phyloP scores from a whole-genome alignment of 2,113 vertebrate species.

The Oceanites oceanicus region DNA sequence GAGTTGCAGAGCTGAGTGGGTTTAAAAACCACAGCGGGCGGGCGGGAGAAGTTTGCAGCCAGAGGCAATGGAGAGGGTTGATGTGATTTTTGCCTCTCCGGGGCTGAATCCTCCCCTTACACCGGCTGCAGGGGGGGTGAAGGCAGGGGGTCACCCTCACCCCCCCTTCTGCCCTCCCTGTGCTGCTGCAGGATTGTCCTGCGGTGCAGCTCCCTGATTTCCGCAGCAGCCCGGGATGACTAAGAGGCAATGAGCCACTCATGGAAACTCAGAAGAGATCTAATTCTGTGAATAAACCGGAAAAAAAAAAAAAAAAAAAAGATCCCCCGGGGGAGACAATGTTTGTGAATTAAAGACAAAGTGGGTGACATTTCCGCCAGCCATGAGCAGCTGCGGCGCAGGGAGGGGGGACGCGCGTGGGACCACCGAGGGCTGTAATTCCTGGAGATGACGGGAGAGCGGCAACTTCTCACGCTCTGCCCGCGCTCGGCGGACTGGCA shows the following conservation, averaged over 20 bases:
- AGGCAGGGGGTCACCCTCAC: neutral
- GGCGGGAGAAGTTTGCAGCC: neutral
- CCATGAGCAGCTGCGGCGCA: neutral
- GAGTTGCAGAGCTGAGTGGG: neutral
- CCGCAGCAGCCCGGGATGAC: neutral
- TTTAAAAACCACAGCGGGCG: neutral
- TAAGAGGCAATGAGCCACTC: neutral
- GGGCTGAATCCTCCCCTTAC: neutral
- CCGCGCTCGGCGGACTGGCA: accelerated
- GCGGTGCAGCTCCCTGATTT: accelerated
- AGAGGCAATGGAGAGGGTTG: neutral
- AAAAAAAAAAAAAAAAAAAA: neutral
- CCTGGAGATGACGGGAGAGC: neutral
- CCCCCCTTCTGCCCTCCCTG: neutral
- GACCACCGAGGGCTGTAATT: neutral
- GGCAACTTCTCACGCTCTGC: neutral
- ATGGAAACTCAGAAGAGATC: neutral
- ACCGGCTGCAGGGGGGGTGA: neutral
- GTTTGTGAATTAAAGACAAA: neutral
- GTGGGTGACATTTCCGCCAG: constrained; percentile 7
- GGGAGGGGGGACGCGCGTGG: neutral
- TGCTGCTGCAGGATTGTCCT: neutral
- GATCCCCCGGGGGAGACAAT: neutral
- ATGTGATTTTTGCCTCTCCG: neutral
- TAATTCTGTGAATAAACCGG: neutral